Percentiles rank a stretch among this genome's conserved stretches.
These are phyloP conservation scores for Ochotona princeps DNA, from an alignment of 2,113 vertebrate genomes.

Conservation along the genomic window DNA sequence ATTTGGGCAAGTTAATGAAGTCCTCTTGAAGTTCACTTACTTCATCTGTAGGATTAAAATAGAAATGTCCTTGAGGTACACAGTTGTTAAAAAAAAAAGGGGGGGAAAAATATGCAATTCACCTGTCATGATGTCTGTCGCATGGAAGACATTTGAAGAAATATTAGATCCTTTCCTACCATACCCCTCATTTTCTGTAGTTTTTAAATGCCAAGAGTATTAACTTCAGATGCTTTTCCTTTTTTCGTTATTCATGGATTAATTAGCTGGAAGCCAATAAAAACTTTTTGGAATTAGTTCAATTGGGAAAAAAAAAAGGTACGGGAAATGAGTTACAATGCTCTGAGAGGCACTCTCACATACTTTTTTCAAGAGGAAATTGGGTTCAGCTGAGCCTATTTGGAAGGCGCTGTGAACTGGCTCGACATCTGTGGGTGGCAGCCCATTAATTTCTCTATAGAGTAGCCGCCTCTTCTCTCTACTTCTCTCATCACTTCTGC, in stretches of 20 bases:
- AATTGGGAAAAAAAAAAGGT: not conserved
- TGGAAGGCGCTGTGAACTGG: too few species aligned
- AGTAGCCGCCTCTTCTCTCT: not conserved
- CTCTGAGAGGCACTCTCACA: not conserved
- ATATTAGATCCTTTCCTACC: not conserved
- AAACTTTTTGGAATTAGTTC: not conserved
- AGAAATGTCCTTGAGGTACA: not conserved
- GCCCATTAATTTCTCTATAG: not conserved
- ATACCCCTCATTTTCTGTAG: not conserved
- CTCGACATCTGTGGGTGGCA: too few species aligned
- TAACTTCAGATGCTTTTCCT: not conserved
- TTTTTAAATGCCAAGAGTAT: not conserved
- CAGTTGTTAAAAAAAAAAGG: not conserved
- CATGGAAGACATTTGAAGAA: not conserved
- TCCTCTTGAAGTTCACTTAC: not conserved
- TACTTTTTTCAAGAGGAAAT: not conserved
- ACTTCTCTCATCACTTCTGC: not conserved
- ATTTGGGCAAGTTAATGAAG: not conserved
- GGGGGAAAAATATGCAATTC: not conserved
- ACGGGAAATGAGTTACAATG: not conserved
- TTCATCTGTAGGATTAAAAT: not conserved
- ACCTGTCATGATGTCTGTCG: not conserved
- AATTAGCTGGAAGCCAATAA: not conserved
- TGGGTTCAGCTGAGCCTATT: not conserved
- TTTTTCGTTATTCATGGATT: not conserved